phyloP scores from a whole-genome alignment of 2,888 invertebrate species.

The Celastrina argiolus region DNA sequence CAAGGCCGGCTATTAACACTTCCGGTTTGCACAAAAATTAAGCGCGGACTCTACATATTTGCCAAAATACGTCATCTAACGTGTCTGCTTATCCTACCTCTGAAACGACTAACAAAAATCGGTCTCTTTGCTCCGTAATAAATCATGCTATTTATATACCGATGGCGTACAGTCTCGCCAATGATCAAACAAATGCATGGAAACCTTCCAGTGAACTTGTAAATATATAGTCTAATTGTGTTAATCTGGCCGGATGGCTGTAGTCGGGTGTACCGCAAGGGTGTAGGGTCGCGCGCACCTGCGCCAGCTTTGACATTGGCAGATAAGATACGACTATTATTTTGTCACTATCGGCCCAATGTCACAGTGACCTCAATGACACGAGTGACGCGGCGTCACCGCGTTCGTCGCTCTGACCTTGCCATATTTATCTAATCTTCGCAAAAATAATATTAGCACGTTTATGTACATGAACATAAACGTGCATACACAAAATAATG shows the following conservation, averaged over 20 bases:
- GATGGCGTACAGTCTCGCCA: background rate
- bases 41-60: background rate
- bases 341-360: constrained; percentile 74
- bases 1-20: constrained; percentile 3
- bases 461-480: constrained; percentile 35
- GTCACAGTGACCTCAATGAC: constrained; percentile 78
- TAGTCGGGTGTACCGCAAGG: constrained; percentile 40
- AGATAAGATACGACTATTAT: constrained; percentile 76
- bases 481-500: constrained; percentile 28
- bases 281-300: constrained; percentile 68
- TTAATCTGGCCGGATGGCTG: constrained; percentile 16
- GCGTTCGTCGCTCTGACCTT: constrained; percentile 66
- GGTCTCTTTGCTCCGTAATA: background rate
- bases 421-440: constrained; percentile 74
- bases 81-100: background rate
- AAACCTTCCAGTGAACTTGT: constrained; percentile 1
- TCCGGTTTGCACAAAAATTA: background rate
- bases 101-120: background rate
- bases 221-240: background rate
- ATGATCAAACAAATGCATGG: background rate
- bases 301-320: constrained; percentile 73
- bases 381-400: constrained; percentile 66
- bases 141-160: background rate
- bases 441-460: constrained; percentile 58
- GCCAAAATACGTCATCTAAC: background rate